Base-by-base conservation (phyloP, 23 tunicate genomes). In the Ascidia mentula region DNA sequence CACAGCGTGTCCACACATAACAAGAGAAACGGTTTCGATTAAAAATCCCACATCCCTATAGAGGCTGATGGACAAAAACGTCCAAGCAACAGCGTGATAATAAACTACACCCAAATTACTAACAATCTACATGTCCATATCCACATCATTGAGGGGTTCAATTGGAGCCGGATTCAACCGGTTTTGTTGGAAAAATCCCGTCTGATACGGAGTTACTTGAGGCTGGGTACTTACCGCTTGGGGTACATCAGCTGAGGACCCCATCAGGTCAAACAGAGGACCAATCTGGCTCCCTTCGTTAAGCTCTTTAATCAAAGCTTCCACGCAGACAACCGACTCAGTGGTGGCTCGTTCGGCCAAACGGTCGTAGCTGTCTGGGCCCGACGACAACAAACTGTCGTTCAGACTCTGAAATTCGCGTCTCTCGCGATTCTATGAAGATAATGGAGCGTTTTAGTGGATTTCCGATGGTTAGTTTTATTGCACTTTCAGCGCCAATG, bases 301-400 rank as follows among this genome's bases (percentile, higher is more conserved):
- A 75, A 83, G 60, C 60, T 59, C 61, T 37, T 60, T 45, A 33
- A 89, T 79, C 31, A 89, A 77, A 20, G 83, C 95, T 34, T 84
- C 82, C 7, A 89, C 81, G 40, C 81, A 86, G 60, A 83, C 77
- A 0, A 36, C 84, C 0, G 95, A 89, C 40, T 83, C 89, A 7
- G 59, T 60, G 26, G 95, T 89, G 3, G 86, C 95, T 26, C 82
- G 76, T 18, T 89, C 95, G 32, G 95, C 95, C 31, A 83, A 69
- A 0, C 78, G 84, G 82, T 89, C 95, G 82, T 83, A 87, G 40
- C 95, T 89, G 73, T 86, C 86, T 22, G 95, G 95, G 0, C 95
- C 95, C n/a, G 88, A 89, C 0, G 46, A 37, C 36, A 79, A 40
- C n/a, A 83, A 79, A 38, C 95, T 89, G 85, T 69, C 82, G 78